Conservation (phyloP, 2,797 vertebrate genomes). For the Cirrhinus mrigala region DNA sequence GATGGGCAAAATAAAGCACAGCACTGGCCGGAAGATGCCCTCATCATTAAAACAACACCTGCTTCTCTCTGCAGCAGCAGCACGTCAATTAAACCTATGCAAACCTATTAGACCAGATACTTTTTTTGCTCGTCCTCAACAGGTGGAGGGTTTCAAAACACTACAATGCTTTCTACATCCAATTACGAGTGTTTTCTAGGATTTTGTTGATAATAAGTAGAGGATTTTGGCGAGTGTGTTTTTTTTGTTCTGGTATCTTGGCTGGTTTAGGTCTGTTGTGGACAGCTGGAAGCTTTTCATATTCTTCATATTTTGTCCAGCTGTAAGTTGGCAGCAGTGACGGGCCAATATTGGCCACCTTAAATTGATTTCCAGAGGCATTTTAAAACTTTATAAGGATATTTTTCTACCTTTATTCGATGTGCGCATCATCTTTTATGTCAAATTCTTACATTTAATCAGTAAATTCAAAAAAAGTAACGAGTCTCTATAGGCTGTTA, state of each 20-base stretch:
- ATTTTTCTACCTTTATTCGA: background rate
- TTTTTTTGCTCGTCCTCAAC: slow-evolving; percentile 15
- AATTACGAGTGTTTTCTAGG: background rate
- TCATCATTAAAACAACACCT: slow-evolving; percentile 58
- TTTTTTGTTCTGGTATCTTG: background rate
- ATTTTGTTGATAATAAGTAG: background rate
- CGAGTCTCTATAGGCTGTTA: too few relatives aligned
- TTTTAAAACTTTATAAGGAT: too few relatives aligned
- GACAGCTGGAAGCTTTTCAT: too few relatives aligned
- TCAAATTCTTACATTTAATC: background rate
- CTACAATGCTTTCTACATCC: too few relatives aligned
- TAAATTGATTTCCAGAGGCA: too few relatives aligned
- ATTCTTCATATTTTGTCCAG: too few relatives aligned
- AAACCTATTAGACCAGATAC: slow-evolving; percentile 11
- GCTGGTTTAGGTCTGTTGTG: background rate
- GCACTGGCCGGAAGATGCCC: slow-evolving; percentile 57
- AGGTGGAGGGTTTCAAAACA: background rate
- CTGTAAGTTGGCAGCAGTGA: too few relatives aligned
- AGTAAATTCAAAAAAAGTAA: background rate
- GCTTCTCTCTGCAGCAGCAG: slow-evolving; percentile 45
- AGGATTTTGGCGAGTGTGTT: background rate
- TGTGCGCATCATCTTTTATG: background rate
- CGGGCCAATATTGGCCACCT: too few relatives aligned
- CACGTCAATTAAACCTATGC: slow-evolving; percentile 41
- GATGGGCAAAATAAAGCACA: slow-evolving; percentile 56